These are phyloP conservation scores for Parus major DNA, from an alignment of 2,113 vertebrate genomes.

Conservation along the genomic window DNA sequence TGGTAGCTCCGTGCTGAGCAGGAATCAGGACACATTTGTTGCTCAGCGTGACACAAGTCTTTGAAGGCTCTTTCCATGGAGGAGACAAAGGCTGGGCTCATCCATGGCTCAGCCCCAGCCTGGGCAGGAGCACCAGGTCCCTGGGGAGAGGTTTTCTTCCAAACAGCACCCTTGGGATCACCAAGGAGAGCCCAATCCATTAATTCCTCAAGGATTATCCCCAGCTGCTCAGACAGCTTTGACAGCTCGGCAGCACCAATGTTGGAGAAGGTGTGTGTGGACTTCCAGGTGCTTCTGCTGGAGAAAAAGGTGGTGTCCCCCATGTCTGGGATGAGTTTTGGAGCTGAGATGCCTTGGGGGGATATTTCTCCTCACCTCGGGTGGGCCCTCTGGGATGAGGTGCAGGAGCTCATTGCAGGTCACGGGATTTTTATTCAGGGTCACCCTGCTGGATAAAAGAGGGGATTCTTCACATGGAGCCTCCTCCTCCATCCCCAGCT, in stretches of 20 bases:
- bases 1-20: neutral
- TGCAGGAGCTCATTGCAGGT: constrained; percentile 35
- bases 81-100: neutral
- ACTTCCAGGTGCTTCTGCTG: neutral
- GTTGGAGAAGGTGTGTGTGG: neutral
- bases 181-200: neutral
- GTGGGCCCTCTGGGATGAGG: constrained; percentile 66
- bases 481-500: neutral
- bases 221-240: neutral
- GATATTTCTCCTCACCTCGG: constrained; percentile 59
- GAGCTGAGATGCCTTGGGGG: neutral
- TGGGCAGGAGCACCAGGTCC: rapidly evolving
- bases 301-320: neutral
- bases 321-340: neutral
- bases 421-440: neutral
- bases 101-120: neutral
- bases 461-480: constrained; percentile 55
- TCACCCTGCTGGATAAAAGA: constrained; percentile 24
- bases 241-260: neutral
- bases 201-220: neutral
- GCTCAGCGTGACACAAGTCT: neutral
- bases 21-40: constrained; percentile 31
- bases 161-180: neutral
- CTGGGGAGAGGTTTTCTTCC: neutral
- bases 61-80: neutral